Base-by-base conservation (phyloP, 23 tunicate species). In the Ciona savignyi region DNA sequence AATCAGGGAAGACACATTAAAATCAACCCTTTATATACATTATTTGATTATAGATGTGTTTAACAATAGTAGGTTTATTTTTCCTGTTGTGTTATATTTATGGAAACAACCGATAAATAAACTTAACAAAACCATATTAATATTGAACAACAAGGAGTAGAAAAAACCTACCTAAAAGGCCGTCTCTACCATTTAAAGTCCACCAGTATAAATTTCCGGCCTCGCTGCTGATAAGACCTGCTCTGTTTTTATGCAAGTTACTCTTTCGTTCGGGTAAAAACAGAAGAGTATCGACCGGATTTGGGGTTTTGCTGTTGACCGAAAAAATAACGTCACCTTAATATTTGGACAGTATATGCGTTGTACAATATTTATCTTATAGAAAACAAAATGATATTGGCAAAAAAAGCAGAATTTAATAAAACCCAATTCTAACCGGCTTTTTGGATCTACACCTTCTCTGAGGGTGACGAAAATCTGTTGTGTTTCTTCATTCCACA, bases 401-500 rank as follows among this genome's bases (percentile, higher is more conserved):
- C n/a, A n/a, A n/a, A 42, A 9, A 42, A 15, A 15, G 56, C 15
- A 42, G 15, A 42, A 42, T 6, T 42, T 6, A 15, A 42, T 42
- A 15, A 6, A 15, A 15, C 15, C 15, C 9, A 6, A 42, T 2
- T 1, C 32, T 69, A 23, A 74, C 69, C 68, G 49, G 35, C 32
- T 65, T 29, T 25, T 25, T 6, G 34, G 25, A 1, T 32, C 51
- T 65, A 42, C 63, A 30, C 89, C 84, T 22, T 74, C 80, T 72
- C 89, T 66, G 2, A 91, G 80, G 32, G 49, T 73, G 23, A 83
- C 3, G 68, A 27, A 75, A 4, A 80, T 72, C 56, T 91, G 97
- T 35, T 91, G 90, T 2, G 86, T 91, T 68, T 91, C 97, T 61
- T 84, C 97, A 33, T 84, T 91, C 97, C 97, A 91, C 15, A 91